phyloP scores from a whole-genome alignment of 37 sponge, comb jelly and placozoan genomes.

The Ephydatia muelleri region DNA sequence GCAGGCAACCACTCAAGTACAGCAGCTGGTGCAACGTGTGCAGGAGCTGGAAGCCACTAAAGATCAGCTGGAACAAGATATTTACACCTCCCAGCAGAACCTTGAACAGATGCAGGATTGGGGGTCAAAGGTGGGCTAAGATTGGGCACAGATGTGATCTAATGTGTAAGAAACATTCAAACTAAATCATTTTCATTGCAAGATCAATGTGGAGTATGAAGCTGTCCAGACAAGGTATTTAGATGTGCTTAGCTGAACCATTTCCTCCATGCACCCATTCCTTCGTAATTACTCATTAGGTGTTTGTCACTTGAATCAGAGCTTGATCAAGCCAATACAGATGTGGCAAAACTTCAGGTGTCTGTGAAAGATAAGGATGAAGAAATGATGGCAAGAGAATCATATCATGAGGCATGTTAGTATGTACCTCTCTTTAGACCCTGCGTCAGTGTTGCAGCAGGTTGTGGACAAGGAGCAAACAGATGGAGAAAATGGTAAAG shows the following conservation, averaged over 20 bases:
- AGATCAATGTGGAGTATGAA: background rate
- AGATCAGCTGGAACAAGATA: constrained; percentile 75
- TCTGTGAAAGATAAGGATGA: constrained; percentile 23
- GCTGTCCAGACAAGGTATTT: background rate
- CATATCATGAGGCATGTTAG: background rate
- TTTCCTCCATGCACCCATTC: background rate
- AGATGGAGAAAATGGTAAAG: background rate
- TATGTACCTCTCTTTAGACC: background rate
- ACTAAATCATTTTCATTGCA: background rate
- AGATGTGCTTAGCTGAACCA: background rate
- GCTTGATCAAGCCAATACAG: background rate
- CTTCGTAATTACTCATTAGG: constrained; percentile 2
- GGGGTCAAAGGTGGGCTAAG: background rate
- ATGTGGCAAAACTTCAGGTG: background rate
- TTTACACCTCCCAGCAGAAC: constrained; percentile 42
- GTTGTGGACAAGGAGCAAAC: constrained; percentile 18
- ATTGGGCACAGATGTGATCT: background rate
- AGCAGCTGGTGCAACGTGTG: constrained; percentile 24
- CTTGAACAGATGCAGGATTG: constrained; percentile 51
- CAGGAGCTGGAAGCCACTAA: constrained; percentile 61
- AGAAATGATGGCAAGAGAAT: constrained; percentile 30
- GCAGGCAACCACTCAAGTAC: background rate
- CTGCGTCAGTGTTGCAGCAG: constrained; percentile 47
- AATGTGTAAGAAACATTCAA: background rate
- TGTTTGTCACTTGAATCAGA: constrained; percentile 12